Evolutionary conservation across 2,113 vertebrate genomes (phyloP), one percentile per base, ranked within the genome.

Genomic region (Craseonycteris thonglongyai): DNA sequence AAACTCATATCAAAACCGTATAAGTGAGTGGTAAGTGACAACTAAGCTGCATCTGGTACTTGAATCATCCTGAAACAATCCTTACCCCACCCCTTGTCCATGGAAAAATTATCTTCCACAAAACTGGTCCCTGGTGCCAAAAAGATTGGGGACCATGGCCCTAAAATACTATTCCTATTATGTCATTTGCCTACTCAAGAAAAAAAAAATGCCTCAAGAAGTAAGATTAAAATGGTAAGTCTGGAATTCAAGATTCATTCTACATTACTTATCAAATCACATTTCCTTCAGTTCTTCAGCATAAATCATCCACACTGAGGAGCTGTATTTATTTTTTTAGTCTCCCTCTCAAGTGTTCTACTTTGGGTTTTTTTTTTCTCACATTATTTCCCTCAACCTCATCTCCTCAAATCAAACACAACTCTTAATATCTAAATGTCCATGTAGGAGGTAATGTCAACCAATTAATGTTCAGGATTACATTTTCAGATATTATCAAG

Each of bases 361-460:
- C 30, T 82, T 91, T 26, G 11, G 8, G 26, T 90, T 93, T 93
- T 81, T 90, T 93, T 93, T 81, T 65, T 11, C 18, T 88, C n/a
- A 63, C 8, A 81, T 71, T 91, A 83, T 35, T 83, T 71, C 47
- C 78, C 30, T 56, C 30, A 63, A 92, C 42, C 24, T 91, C 61
- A 88, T 33, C 61, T 84, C 51, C 45, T 88, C 79, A 83, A 89
- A 94, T 86, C 69, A 93, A 93, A 95, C 47, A 45, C 16, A 71
- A 33, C 9, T 58, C 42, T 93, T 63, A 47, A 88, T 71, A 69
- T 83, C 71, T 56, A 91, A 94, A 83, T 94, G 87, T 82, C 9
- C 30, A 35, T 88, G 6, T 61, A 82, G 26, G 38, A 71, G n/a
- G 38, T 51, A 78, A 6, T 90, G 78, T 49, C 18, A 83, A 83